phyloP scores from a whole-genome alignment of 92 coral and sea anemone genomes.

The Parazoanthus darwini region DNA sequence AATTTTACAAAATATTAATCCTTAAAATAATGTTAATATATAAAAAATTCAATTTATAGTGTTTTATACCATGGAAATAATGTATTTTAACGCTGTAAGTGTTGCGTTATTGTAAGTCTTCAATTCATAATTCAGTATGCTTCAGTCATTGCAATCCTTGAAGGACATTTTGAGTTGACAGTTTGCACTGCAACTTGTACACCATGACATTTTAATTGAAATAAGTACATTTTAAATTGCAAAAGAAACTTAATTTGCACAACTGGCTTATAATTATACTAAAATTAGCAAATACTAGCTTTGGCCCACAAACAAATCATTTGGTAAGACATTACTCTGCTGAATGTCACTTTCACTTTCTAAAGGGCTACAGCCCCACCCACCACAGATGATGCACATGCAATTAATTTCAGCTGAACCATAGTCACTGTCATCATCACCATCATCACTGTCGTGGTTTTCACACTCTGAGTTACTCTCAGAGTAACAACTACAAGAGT shows the following conservation, averaged over 20 bases:
- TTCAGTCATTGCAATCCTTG: neutral
- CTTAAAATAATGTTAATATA: too few relatives aligned
- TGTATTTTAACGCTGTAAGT: too few relatives aligned
- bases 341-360: neutral
- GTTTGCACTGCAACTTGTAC: too few relatives aligned
- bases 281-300: conserved; percentile 23
- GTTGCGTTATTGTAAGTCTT: too few relatives aligned
- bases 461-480: conserved; percentile 5
- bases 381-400: conserved; percentile 34
- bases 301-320: neutral
- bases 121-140: neutral
- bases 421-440: conserved; percentile 20
- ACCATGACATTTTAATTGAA: neutral
- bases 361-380: conserved; percentile 19
- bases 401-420: conserved; percentile 12
- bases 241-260: neutral
- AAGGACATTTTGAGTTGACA: too few relatives aligned
- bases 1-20: neutral
- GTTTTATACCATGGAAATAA: neutral
- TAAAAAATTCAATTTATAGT: neutral
- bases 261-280: too few relatives aligned
- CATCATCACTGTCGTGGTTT: neutral
- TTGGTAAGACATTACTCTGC: neutral
- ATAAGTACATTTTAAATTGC: neutral
- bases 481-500: neutral